phyloP scores from a whole-genome alignment of 2,888 invertebrate species.

The Oxyteleia sp. region DNA sequence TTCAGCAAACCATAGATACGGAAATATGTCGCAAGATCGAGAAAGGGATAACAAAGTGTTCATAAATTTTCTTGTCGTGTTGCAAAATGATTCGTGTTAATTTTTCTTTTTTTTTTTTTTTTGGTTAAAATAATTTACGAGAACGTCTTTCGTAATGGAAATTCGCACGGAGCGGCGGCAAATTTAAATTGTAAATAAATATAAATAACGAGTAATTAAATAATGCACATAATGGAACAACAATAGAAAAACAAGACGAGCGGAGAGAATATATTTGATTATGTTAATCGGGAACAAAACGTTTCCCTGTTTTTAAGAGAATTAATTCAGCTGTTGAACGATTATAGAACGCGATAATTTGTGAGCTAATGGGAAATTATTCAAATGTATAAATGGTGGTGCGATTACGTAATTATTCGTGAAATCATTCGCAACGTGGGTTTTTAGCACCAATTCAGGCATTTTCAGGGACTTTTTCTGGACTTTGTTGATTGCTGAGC shows the following conservation, averaged over 20 bases:
- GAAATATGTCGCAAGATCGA: no score
- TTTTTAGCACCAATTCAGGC: no score
- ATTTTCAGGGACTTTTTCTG: no score
- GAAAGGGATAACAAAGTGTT: no score
- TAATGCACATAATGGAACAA: not conserved
- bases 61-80: no score
- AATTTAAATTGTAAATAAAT: constrained; percentile 36
- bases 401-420: constrained; percentile 44
- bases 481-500: no score
- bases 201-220: constrained; percentile 4
- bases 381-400: constrained; percentile 39
- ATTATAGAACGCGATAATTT: constrained; percentile 48
- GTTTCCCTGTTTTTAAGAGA: constrained; percentile 43
- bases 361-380: constrained; percentile 34
- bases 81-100: no score
- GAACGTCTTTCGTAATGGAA: no score
- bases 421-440: constrained; percentile 39
- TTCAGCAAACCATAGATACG: no score
- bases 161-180: no score
- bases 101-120: no score
- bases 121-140: no score
- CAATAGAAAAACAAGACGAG: constrained; percentile 11
- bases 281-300: constrained; percentile 26
- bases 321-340: constrained; percentile 37
- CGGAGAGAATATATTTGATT: constrained; percentile 20